phyloP scores from a whole-genome alignment of 2,113 vertebrate species.

The Lutjanus erythropterus region DNA sequence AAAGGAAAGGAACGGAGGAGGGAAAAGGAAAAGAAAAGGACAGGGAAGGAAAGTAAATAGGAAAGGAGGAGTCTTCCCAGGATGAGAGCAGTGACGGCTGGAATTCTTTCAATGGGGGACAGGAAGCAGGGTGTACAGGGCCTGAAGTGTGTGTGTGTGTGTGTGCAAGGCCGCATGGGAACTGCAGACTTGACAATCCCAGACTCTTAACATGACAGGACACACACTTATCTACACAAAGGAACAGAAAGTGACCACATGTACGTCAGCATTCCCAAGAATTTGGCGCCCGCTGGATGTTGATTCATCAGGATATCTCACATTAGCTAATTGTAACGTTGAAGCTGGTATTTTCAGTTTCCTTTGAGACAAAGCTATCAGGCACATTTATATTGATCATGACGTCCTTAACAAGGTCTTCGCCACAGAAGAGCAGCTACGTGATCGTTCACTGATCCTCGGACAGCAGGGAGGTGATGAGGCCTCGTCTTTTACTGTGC shows the following conservation, averaged over 20 bases:
- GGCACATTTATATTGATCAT: neutral
- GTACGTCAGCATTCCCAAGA: neutral
- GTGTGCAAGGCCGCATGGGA: slow-evolving; percentile 57
- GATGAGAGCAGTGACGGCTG: slow-evolving; percentile 47
- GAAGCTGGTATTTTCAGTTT: neutral
- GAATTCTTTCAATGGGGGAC: slow-evolving; percentile 57
- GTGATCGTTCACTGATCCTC: too few species aligned
- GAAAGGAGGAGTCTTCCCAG: slow-evolving; percentile 71
- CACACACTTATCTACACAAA: slow-evolving; percentile 1
- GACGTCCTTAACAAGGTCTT: neutral
- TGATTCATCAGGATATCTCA: neutral
- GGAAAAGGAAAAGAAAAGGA: neutral
- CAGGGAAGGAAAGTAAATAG: slow-evolving; percentile 27
- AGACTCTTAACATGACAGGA: slow-evolving; percentile 40
- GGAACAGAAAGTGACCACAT: slow-evolving; percentile 13
- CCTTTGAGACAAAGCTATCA: neutral
- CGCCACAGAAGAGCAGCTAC: too few species aligned
- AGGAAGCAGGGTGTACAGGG: slow-evolving; percentile 64
- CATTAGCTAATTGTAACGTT: neutral
- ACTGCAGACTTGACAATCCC: slow-evolving; percentile 61
- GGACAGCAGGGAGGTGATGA: neutral
- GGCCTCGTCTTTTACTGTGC: too few species aligned
- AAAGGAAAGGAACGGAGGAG: neutral
- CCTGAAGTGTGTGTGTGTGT: slow-evolving; percentile 23
- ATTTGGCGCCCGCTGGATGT: neutral